These are phyloP conservation scores for Panthera uncia DNA, from an alignment of 2,113 vertebrate species.

Conservation along the genomic window DNA sequence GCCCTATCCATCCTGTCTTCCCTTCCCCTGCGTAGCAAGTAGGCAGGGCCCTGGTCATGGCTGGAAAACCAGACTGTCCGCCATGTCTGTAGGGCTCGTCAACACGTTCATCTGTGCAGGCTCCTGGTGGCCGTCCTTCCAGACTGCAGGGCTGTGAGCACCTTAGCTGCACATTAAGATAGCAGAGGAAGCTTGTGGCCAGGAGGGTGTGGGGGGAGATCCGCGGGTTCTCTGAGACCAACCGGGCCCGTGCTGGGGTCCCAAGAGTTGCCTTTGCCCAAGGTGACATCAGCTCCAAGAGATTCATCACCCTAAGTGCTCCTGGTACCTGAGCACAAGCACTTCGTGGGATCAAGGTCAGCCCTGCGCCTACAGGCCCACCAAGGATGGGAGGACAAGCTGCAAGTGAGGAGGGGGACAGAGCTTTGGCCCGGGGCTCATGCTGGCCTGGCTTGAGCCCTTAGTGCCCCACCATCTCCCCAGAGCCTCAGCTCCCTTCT, in stretches of 20 bases:
- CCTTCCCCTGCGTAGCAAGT: not conserved
- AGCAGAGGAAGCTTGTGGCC: not conserved
- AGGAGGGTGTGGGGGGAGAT: not conserved
- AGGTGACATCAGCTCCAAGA: not conserved
- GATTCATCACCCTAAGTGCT: slow-evolving; percentile 6
- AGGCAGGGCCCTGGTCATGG: not conserved
- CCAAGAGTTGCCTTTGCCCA: not conserved
- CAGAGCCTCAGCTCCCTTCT: not conserved
- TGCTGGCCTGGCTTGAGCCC: not conserved
- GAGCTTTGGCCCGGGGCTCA: not conserved
- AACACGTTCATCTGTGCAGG: fast-evolving
- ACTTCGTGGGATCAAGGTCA: not conserved
- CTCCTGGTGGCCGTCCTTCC: not conserved
- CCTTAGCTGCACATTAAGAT: not conserved
- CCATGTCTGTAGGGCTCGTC: fast-evolving
- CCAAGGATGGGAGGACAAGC: not conserved
- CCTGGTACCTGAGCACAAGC: not conserved
- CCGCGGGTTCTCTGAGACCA: not conserved
- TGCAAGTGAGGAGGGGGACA: not conserved
- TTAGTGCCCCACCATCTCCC: fast-evolving
- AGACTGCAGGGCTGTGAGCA: not conserved
- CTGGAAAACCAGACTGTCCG: not conserved
- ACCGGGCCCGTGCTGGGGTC: not conserved
- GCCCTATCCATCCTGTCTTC: not conserved
- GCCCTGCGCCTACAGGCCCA: not conserved